Base-by-base conservation (phyloP, 2,888 invertebrate genomes). In the Drosophila melanosoma region DNA sequence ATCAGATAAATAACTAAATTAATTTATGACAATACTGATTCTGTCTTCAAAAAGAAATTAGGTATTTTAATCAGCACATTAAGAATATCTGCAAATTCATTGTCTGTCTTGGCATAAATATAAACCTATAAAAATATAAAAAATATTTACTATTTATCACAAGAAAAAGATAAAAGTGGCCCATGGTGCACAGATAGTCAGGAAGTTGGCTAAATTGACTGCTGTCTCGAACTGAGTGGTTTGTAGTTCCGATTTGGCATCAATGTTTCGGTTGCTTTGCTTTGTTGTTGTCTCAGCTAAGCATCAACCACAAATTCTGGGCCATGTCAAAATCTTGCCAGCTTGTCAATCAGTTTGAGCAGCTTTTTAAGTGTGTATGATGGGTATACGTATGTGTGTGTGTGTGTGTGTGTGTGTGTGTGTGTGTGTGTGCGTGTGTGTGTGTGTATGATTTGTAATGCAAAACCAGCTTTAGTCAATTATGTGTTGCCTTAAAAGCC, bases 381-480 rank as follows among this genome's bases (percentile, higher is more conserved):
- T 53, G 15, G 65, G 65, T 58, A 5, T 29, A 29, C 29, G 29
- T 54, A 48, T 53, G 29, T n/a, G 45, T 61, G 23, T 53, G 54
- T 7, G 11, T 36, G 38, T 53, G 58, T 76, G 36, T 70, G 70
- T 67, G n/a, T 61, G 6, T 29, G 35, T 67, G n/a, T n/a, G 64
- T 58, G n/a, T 59, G 38, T 65, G 58, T 42, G 20, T 56, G 45
- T 48, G 20, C n/a, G 35, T 35, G 29, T 58, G 33, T 51, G 32
- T 76, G 36, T 70, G 70, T 67, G n/a, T 61, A 29, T 29, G 35
- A 11, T 33, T 69, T 79, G 79, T 79, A 79, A 79, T 76, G 76
- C 60, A 74, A 79, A 70, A 79, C 79, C 74, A 68, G 79, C 71
- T 56, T 75, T 68, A 71, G 78, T 68, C 72, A 72, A 79, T 79